A percentile compares a stretch with the other conserved stretches of the same genome.
phyloP scores from a whole-genome alignment of 1,140 invertebrate genomes.

The Drosophila willistoni region DNA sequence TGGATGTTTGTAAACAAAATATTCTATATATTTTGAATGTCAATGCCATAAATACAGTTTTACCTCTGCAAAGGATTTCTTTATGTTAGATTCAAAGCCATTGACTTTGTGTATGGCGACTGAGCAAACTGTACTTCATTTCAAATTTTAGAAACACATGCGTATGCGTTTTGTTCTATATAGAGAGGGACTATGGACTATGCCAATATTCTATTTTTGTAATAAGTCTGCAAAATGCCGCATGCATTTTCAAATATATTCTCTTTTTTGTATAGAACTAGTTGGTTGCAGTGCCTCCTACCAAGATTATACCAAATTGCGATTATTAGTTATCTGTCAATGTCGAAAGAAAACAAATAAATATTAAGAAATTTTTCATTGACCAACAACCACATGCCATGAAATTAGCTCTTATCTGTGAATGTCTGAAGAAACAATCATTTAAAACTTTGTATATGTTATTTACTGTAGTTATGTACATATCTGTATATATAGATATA shows the following conservation, averaged over 20 bases:
- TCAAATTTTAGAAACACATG: background rate
- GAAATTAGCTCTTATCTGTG: no score
- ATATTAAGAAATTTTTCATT: slow-evolving; percentile 3
- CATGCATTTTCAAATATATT: background rate
- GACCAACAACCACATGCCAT: no score
- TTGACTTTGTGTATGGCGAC: background rate
- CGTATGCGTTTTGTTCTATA: background rate
- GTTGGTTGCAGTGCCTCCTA: background rate
- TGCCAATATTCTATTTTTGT: slow-evolving; percentile 21
- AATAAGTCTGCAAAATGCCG: slow-evolving; percentile 6
- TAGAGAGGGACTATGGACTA: slow-evolving; percentile 7
- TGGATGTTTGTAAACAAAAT: slow-evolving; percentile 39
- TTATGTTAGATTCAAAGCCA: background rate
- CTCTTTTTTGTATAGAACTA: background rate
- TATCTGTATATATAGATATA: background rate
- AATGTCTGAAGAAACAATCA: no score
- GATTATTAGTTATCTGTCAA: slow-evolving; percentile 11
- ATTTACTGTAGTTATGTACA: background rate
- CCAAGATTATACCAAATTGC: background rate
- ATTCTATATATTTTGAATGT: background rate
- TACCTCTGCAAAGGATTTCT: background rate
- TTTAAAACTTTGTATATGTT: background rate
- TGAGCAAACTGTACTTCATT: background rate
- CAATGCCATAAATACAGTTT: background rate
- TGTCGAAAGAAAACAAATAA: background rate